Evolutionary conservation across 2,888 invertebrate species (phyloP), one percentile per base, ranked within the genome.

Genomic region (Pegoplata infirma): DNA sequence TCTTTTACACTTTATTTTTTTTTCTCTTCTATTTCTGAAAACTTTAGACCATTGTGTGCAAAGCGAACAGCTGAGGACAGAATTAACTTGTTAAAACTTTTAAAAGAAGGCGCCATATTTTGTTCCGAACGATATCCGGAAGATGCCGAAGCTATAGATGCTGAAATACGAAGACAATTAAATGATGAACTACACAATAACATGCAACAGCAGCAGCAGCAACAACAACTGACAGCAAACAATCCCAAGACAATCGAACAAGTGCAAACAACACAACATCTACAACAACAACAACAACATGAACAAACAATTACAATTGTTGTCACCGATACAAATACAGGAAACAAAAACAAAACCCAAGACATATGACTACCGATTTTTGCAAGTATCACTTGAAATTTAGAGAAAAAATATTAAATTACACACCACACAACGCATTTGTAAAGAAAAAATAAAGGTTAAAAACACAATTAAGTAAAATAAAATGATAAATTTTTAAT

Each of bases 31-130:
- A 14, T 49, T 23, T 36, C 44, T 12, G 2, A 8, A 68, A 72
- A 69, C 73, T 75, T 63, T 89, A 93, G 93, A 87, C 92, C 93
- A 89, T 90, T 96, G 83, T 92, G 94, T 84, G 96, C 96, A 87
- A 96, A 96, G 89, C 92, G 96, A 81, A 95, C 95, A 90, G 96
- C 96, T 56, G 94, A 95, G 90, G 96, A 96, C 90, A 95, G 96
- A 61, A 93, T 96, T 93, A 95, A 95, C 90, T 91, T 96, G 87
- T 90, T 96, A 86, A 94, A 95, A 90, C 90, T 96, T 83, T 94
- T 89, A 7, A 88, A 87, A 74, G 89, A 89, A n/a, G 89, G 88
- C 5, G 89, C 89, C 49, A 88, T 88, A 25, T 88, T 89, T 64
- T 88, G 88, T 79, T 89, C 88, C 16, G 89, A 88, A 81, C 87